Percentiles rank a stretch among this genome's conserved stretches.
Evolutionary conservation across 92 coral and sea anemone genomes (phyloP).

Genomic region (Heliopora coerulea): DNA sequence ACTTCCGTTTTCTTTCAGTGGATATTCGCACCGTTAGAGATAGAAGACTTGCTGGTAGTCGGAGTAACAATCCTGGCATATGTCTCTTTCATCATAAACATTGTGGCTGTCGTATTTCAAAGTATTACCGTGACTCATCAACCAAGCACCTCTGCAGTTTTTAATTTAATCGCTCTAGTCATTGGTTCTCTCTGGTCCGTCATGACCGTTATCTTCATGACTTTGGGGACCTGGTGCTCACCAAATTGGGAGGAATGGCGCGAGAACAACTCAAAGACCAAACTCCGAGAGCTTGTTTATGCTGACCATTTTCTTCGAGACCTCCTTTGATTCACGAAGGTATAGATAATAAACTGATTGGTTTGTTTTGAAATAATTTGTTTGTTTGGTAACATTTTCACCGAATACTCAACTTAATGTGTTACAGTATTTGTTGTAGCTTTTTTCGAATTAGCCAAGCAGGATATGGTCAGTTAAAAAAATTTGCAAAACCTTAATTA

Average conservation of each 20-base stretch:
- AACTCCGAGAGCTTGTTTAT: constrained; percentile 16
- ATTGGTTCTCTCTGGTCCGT: constrained; percentile 33
- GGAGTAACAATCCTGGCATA: constrained; percentile 20
- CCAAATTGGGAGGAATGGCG: constrained; percentile 45
- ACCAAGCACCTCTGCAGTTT: background rate
- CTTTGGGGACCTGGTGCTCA: constrained; percentile 42
- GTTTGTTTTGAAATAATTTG: background rate
- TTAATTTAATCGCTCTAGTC: constrained; percentile 28
- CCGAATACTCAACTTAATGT: too few relatives aligned
- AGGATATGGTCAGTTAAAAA: too few relatives aligned
- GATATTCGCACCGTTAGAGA: constrained; percentile 19
- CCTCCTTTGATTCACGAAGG: background rate
- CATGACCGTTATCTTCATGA: constrained; percentile 20
- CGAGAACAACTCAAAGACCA: constrained; percentile 24
- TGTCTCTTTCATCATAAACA: constrained; percentile 29
- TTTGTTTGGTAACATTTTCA: background rate
- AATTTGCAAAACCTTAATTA: too few relatives aligned
- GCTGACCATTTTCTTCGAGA: constrained; percentile 30
- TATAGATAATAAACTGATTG: too few relatives aligned
- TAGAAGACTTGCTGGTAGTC: constrained; percentile 16
- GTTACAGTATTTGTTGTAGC: too few relatives aligned
- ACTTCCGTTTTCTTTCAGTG: constrained; percentile 7
- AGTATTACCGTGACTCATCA: constrained; percentile 15
- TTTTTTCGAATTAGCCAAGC: too few relatives aligned
- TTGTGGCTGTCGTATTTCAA: constrained; percentile 38